Base-by-base conservation (phyloP, 2,888 invertebrate genomes). In the Platycnemis pennipes region DNA sequence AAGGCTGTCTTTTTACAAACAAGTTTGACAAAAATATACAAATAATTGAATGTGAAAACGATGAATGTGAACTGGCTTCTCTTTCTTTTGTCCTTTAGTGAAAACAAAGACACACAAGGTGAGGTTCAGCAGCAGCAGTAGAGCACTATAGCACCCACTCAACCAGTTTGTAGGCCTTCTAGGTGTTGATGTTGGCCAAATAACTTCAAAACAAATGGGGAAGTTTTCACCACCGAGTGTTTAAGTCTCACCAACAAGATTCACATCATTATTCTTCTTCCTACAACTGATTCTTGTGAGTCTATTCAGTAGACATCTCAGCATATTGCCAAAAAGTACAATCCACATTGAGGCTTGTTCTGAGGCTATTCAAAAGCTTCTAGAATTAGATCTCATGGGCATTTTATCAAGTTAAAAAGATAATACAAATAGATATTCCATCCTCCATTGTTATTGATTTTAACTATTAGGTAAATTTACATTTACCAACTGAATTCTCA, bases 11-110 rank as follows among this genome's bases (percentile, higher is more conserved):
- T 63, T 94, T 94, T 94, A 94, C 94, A 94, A 94, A 94, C 88
- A 88, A 94, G 94, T 88, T 94, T 94, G 94, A 94, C 94, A 94
- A 94, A 94, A 94, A 94, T 94, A 94, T 94, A 94, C 94, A 94
- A 94, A 94, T 94, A 94, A 94, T 94, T 94, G 88, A 94, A 94
- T 94, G 94, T 94, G 94, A 94, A 94, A 94, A 94, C 88, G 87
- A 94, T 86, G 86, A 56, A 89, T 53, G 56, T 89, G 37, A 91
- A 91, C 91, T 91, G 91, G 63, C 63, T 42, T 91, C 91, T 91
- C 63, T 63, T 49, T 77, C 56, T 88, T 94, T 86, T 94, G 86
- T 94, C 94, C 88, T 86, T 53, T 94, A 56, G 94, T 63, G 88
- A 86, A 94, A 94, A 86, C 46, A 85, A 85, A 94, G 86, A 86